A percentile compares a stretch with the other conserved stretches of the same genome.
phyloP scores from a whole-genome alignment of 35 echinoderm and acorn worm species.

The Strongylocentrotus purpuratus region DNA sequence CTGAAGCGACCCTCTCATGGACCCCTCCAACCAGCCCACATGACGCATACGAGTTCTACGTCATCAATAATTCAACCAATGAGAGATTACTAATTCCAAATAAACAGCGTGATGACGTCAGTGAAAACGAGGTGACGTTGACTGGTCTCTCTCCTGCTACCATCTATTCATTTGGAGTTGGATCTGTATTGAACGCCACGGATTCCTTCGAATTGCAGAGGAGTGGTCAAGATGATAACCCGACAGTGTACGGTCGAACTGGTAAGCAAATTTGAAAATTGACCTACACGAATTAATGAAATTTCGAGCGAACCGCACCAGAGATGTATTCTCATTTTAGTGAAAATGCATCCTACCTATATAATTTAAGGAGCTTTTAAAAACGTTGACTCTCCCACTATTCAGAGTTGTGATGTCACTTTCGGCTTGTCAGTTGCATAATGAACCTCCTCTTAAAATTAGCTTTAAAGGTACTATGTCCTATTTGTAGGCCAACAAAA shows the following conservation, averaged over 20 bases:
- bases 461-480: too few species aligned
- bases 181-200: neutral
- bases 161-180: neutral
- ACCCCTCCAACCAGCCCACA: neutral
- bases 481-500: too few species aligned
- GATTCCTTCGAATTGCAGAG: neutral
- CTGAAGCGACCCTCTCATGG: too few species aligned
- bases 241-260: neutral
- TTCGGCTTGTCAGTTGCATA: too few species aligned
- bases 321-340: too few species aligned
- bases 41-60: slow-evolving; percentile 19
- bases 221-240: neutral
- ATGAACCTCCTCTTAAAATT: too few species aligned
- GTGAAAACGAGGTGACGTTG: neutral
- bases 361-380: too few species aligned
- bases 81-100: neutral
- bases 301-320: too few species aligned
- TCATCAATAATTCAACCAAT: slow-evolving; percentile 13
- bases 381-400: too few species aligned
- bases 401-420: too few species aligned
- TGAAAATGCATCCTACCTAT: too few species aligned
- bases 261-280: neutral
- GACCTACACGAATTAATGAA: neutral
- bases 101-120: neutral
- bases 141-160: neutral